phyloP scores from a whole-genome alignment of 2,797 vertebrate species.

The Sebastes iracundus region DNA sequence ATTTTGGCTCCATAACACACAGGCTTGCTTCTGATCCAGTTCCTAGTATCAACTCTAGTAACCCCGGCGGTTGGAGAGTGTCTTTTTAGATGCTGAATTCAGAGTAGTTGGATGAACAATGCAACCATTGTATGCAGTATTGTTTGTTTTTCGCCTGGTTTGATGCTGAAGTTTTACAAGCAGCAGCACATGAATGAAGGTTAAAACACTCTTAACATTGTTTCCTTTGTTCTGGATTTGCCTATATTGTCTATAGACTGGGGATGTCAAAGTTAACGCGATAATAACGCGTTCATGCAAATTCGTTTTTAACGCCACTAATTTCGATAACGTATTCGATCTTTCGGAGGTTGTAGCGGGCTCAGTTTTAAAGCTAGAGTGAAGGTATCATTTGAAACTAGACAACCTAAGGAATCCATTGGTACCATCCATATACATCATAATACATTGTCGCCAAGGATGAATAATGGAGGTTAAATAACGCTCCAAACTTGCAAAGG shows the following conservation, averaged over 20 bases:
- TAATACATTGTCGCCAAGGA: no score
- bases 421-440: no score
- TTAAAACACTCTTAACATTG: not conserved
- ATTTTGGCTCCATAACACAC: constrained; percentile 19
- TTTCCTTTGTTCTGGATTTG: constrained; percentile 5
- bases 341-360: no score
- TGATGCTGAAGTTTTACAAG: constrained; percentile 1
- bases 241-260: not conserved
- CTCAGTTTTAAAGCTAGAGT: no score
- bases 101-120: constrained; percentile 28
- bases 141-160: not conserved
- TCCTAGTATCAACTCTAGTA: constrained; percentile 23
- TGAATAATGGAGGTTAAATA: no score
- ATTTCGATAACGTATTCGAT: no score
- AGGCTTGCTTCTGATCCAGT: constrained; percentile 21
- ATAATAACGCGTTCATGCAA: no score
- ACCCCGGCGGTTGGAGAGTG: not conserved
- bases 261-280: no score
- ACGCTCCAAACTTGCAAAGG: no score
- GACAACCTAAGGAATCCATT: no score
- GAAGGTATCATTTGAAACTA: no score
- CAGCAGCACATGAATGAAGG: not conserved
- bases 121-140: constrained; percentile 10
- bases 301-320: no score
- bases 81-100: constrained; percentile 11